phyloP scores from a whole-genome alignment of 2,888 invertebrate genomes.

The Drosophila greeni region DNA sequence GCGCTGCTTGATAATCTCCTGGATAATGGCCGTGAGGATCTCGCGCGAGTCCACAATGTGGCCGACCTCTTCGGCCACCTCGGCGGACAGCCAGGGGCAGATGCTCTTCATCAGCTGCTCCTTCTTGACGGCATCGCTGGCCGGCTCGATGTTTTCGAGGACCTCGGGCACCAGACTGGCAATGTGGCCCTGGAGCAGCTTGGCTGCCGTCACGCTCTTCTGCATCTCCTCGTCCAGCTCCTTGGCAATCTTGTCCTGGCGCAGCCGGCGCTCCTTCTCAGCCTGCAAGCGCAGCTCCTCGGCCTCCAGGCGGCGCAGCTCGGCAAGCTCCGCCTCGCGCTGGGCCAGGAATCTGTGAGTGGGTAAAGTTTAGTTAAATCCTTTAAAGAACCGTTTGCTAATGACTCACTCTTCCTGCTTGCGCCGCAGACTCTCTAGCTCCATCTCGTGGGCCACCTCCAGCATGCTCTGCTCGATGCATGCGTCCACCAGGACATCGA shows the following conservation, averaged over 20 bases:
- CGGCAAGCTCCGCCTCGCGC: slow-evolving; percentile 89
- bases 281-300: slow-evolving; percentile 84
- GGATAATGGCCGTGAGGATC: slow-evolving; percentile 88
- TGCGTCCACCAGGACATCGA: slow-evolving; percentile 93
- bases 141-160: slow-evolving; percentile 84
- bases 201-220: slow-evolving; percentile 89
- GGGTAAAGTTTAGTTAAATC: neutral
- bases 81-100: slow-evolving; percentile 89
- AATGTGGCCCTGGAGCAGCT: slow-evolving; percentile 91
- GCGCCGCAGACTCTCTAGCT: slow-evolving; percentile 88
- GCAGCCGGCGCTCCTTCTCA: slow-evolving; percentile 87
- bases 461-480: slow-evolving; percentile 92
- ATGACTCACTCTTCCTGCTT: slow-evolving; percentile 80
- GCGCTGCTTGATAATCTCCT: slow-evolving; percentile 87
- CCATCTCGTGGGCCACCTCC: slow-evolving; percentile 96
- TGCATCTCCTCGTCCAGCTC: slow-evolving; percentile 86
- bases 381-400: slow-evolving; percentile 67
- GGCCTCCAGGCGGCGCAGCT: slow-evolving; percentile 88
- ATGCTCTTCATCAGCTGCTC: slow-evolving; percentile 85
- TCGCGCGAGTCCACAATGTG: slow-evolving; percentile 89
- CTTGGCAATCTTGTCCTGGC: slow-evolving; percentile 84
- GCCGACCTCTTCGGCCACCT: slow-evolving; percentile 89
- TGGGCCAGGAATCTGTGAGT: slow-evolving; percentile 78
- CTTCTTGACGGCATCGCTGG: slow-evolving; percentile 76
- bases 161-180: slow-evolving; percentile 91